These are phyloP conservation scores for Marasmarcha lunaedactyla DNA, from an alignment of 2,888 invertebrate species.

Conservation along the genomic window DNA sequence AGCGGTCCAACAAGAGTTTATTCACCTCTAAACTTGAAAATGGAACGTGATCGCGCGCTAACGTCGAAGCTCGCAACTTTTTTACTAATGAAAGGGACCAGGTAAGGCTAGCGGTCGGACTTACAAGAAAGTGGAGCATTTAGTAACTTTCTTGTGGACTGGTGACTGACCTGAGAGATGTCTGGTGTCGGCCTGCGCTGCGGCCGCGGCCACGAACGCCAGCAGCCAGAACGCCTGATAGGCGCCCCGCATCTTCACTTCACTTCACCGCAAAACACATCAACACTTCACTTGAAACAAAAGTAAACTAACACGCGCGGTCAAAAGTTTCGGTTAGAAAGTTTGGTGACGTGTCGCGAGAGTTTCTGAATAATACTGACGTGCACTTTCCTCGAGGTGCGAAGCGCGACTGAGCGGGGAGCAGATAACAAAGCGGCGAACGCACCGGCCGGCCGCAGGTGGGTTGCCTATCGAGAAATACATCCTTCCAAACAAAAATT, in stretches of 20 bases:
- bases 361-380: neutral
- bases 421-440: constrained; percentile 41
- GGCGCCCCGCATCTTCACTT: constrained; percentile 59
- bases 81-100: neutral
- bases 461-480: constrained; percentile 17
- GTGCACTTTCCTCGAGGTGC: constrained; percentile 12
- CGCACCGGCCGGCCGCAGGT: constrained; percentile 18
- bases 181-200: constrained; percentile 52
- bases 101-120: too few relatives aligned
- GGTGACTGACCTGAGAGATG: constrained; percentile 50
- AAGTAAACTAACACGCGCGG: constrained; percentile 22
- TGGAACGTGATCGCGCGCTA: too few relatives aligned
- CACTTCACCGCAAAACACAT: constrained; percentile 50
- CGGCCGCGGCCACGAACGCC: constrained; percentile 37
- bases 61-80: neutral
- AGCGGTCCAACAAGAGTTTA: neutral
- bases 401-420: constrained; percentile 20
- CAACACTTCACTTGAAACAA: constrained; percentile 45
- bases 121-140: too few relatives aligned
- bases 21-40: constrained; percentile 1
- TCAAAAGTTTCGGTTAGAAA: constrained; percentile 25
- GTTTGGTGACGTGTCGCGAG: constrained; percentile 48
- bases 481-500: neutral
- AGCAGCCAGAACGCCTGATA: constrained; percentile 57
- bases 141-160: neutral